These are phyloP conservation scores for Laterallus jamaicensis DNA, from an alignment of 2,113 vertebrate genomes.

Conservation along the genomic window DNA sequence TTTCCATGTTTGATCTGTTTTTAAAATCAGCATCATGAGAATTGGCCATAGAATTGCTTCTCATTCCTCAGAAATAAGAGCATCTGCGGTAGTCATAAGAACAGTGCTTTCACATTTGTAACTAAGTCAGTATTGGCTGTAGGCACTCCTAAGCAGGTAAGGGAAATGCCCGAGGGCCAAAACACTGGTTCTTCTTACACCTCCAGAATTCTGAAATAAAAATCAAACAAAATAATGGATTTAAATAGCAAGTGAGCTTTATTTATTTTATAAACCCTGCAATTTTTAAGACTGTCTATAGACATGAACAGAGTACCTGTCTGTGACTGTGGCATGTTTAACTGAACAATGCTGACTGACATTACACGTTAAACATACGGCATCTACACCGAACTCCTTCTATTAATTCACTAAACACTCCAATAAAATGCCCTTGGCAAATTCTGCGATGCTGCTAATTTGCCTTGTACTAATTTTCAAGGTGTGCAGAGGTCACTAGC, in stretches of 20 bases:
- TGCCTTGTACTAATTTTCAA: constrained; percentile 54
- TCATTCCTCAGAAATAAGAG: background rate
- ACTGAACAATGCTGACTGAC: background rate
- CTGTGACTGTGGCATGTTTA: background rate
- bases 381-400: background rate
- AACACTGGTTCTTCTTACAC: background rate
- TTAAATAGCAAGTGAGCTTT: background rate
- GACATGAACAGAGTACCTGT: background rate
- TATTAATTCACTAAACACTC: background rate
- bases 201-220: background rate
- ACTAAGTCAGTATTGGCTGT: background rate
- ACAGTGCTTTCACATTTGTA: background rate
- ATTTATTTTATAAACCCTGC: background rate
- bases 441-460: constrained; percentile 31
- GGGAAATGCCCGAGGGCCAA: background rate
- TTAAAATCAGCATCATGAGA: constrained; percentile 15
- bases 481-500: background rate
- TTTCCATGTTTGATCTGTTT: constrained; percentile 28
- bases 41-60: background rate
- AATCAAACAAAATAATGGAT: background rate
- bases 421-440: constrained; percentile 23
- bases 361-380: background rate
- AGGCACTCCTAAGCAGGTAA: background rate
- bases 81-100: background rate
- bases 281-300: constrained; percentile 1